Conservation (phyloP, 2,888 invertebrate species). For the Lymantria dispar region DNA sequence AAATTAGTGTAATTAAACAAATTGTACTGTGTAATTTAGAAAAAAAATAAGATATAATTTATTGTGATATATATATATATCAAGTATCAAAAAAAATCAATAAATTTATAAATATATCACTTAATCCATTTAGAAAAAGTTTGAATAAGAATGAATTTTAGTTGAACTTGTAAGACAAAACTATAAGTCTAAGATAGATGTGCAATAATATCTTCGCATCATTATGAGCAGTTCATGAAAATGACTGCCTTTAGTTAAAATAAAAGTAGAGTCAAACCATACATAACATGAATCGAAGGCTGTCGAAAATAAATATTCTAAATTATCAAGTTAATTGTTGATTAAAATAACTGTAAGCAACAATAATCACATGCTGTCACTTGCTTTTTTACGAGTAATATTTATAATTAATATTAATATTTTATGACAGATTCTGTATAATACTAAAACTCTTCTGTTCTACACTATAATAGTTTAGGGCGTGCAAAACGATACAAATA, state of each 20-base stretch:
- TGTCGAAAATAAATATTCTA: slow-evolving; percentile 27
- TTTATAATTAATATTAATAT: background rate
- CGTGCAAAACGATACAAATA: slow-evolving; percentile 42
- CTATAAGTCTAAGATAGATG: slow-evolving; percentile 4
- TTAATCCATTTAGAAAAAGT: slow-evolving; percentile 11
- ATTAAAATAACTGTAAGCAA: slow-evolving; percentile 18
- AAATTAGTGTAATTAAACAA: slow-evolving; percentile 55
- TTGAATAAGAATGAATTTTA: slow-evolving; percentile 16
- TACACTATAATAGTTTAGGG: slow-evolving; percentile 7
- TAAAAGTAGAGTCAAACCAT: slow-evolving; percentile 13
- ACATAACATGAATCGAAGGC: slow-evolving; percentile 17
- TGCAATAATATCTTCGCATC: slow-evolving; percentile 1
- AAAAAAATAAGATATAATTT: slow-evolving; percentile 49
- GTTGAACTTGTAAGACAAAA: slow-evolving; percentile 20
- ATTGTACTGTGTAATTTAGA: slow-evolving; percentile 56
- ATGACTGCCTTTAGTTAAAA: slow-evolving; percentile 14
- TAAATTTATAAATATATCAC: slow-evolving; percentile 29
- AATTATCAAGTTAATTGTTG: slow-evolving; percentile 15
- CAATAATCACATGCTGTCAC: slow-evolving; percentile 16
- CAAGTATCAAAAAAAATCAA: slow-evolving; percentile 39
- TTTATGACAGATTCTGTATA: background rate
- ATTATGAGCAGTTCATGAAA: slow-evolving; percentile 10
- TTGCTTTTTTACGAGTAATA: slow-evolving; percentile 5
- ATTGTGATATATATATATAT: slow-evolving; percentile 36
- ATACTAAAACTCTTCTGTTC: too few relatives aligned